Percentiles rank a stretch among this genome's conserved stretches.
Evolutionary conservation across 2,888 invertebrate genomes (phyloP).

Genomic region (Amphipoea oculea): DNA sequence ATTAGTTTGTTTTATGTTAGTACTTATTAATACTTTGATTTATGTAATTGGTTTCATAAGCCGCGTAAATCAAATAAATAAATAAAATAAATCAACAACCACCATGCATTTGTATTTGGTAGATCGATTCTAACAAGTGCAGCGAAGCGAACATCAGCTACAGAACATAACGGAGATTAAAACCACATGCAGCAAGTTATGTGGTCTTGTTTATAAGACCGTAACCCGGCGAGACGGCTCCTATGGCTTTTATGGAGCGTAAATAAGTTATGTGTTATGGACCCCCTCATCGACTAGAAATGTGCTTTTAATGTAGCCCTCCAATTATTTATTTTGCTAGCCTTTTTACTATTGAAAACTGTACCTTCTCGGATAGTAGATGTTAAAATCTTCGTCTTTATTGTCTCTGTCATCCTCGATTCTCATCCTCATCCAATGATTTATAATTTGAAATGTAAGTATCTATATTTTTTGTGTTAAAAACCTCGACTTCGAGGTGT

Average conservation of each 20-base stretch:
- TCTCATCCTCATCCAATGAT: neutral
- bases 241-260: slow-evolving; percentile 50
- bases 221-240: slow-evolving; percentile 37
- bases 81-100: no score
- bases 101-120: slow-evolving; percentile 1
- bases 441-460: neutral
- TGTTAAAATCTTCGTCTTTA: slow-evolving; percentile 4
- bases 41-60: no score
- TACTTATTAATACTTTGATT: no score
- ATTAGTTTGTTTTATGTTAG: no score
- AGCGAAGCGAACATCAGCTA: slow-evolving; percentile 32
- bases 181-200: slow-evolving; percentile 46
- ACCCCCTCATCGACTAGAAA: slow-evolving; percentile 24
- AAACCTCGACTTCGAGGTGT: no score
- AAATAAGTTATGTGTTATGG: slow-evolving; percentile 53
- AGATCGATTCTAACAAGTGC: slow-evolving; percentile 44
- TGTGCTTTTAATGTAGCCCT: slow-evolving; percentile 12
- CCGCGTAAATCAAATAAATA: no score
- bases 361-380: neutral
- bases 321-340: neutral
- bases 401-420: neutral
- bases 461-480: neutral
- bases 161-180: slow-evolving; percentile 45
- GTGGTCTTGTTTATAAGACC: slow-evolving; percentile 53
- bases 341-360: neutral